Conservation (phyloP, 1,140 invertebrate species). For the Chlorops oryzae region DNA sequence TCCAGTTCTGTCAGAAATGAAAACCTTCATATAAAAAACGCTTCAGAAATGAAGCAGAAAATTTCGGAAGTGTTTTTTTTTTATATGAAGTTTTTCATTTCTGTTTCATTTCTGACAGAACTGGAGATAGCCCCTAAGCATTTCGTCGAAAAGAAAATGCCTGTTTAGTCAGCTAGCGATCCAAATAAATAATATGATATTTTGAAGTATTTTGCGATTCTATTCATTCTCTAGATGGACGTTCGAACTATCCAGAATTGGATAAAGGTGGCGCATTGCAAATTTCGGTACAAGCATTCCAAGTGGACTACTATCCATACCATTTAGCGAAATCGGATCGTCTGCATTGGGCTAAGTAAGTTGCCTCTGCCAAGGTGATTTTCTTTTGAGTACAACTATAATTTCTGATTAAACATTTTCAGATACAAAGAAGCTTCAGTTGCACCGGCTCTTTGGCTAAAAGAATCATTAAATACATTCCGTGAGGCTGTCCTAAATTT, state of each 20-base stretch:
- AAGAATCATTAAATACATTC: slow-evolving; percentile 62
- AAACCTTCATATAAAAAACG: too few species aligned
- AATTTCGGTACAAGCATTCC: slow-evolving; percentile 80
- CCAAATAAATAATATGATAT: background rate
- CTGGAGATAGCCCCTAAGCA: background rate
- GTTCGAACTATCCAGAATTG: slow-evolving; percentile 75
- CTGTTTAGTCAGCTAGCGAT: too few species aligned
- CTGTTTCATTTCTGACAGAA: too few species aligned
- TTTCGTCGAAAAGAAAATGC: background rate
- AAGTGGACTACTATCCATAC: slow-evolving; percentile 95
- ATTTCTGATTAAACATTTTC: background rate
- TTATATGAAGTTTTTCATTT: too few species aligned
- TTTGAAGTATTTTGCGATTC: slow-evolving; percentile 3
- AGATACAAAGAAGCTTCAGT: slow-evolving; percentile 57
- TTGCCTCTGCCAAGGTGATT: slow-evolving; percentile 10
- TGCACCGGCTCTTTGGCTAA: slow-evolving; percentile 64
- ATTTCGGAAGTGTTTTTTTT: too few species aligned
- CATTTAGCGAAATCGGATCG: slow-evolving; percentile 82
- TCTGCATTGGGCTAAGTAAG: slow-evolving; percentile 78
- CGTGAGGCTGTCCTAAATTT: slow-evolving; percentile 59
- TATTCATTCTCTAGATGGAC: slow-evolving; percentile 56
- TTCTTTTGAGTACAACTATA: background rate
- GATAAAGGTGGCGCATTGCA: slow-evolving; percentile 91
- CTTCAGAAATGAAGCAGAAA: too few species aligned
- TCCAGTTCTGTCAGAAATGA: too few species aligned